A percentile compares a stretch with the other conserved stretches of the same genome.
These are phyloP conservation scores for Hippoglossus stenolepis DNA, from an alignment of 2,113 vertebrate genomes.

Conservation along the genomic window DNA sequence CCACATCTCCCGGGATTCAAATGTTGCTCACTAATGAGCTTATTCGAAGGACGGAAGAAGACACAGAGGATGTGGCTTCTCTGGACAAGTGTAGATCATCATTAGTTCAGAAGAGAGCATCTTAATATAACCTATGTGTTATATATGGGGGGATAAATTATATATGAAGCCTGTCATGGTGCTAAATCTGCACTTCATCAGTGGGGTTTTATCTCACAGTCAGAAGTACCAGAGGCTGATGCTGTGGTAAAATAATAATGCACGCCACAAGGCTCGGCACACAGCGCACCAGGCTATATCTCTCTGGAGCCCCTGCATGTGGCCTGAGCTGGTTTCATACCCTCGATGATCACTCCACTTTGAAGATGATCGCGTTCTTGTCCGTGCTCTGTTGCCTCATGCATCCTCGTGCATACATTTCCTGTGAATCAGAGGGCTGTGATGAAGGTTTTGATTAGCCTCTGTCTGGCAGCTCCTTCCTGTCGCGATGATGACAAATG, in stretches of 20 bases:
- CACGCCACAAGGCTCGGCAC: constrained; percentile 24
- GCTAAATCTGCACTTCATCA: constrained; percentile 19
- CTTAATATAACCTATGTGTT: not conserved
- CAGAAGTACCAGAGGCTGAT: constrained; percentile 1
- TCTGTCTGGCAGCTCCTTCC: constrained; percentile 43
- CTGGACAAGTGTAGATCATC: not conserved
- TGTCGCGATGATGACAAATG: constrained; percentile 55
- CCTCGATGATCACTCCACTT: constrained; percentile 28
- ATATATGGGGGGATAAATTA: not conserved
- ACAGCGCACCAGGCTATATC: not conserved
- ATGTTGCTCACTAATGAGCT: not conserved
- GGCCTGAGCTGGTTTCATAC: not conserved
- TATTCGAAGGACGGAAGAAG: constrained; percentile 11
- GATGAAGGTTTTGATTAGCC: constrained; percentile 52
- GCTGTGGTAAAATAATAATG: constrained; percentile 4
- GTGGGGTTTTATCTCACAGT: constrained; percentile 3
- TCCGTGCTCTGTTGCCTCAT: constrained; percentile 19
- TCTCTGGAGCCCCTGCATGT: constrained; percentile 11
- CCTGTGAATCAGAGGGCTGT: constrained; percentile 32
- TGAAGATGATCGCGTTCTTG: constrained; percentile 37
- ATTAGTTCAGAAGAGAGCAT: not conserved
- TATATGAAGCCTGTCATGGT: not conserved
- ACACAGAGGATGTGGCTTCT: not conserved
- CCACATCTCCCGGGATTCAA: not conserved
- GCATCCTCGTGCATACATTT: constrained; percentile 38